Evolutionary conservation across 2,113 vertebrate genomes (phyloP), one percentile per base, ranked within the genome.

Genomic region (Neolamprologus sp.): DNA sequence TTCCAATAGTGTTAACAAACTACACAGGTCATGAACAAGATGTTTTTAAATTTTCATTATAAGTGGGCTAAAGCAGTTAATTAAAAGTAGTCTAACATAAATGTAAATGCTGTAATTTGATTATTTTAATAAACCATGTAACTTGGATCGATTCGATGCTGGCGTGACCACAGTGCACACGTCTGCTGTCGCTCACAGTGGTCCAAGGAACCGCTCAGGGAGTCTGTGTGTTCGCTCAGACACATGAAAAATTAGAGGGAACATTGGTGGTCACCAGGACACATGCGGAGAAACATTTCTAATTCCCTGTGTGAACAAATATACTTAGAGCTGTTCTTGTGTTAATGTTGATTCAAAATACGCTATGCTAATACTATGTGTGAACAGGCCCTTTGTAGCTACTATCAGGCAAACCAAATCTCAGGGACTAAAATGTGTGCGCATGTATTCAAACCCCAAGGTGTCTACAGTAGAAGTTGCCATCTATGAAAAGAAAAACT

Each of bases 161-260:
- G 54, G 54, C 54, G 0, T 57, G 54, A 57, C 54, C 54, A 57
- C 23, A 28, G 55, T 0, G 55, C 13, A 30, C 55, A 58, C 3
- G 13, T 58, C 26, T 28, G 13, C 13, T 30, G 55, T 58, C 17
- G 5, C 55, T 58, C 55, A 30, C 26, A 58, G 55, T 17, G 26
- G 55, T 58, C 55, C 26, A 58, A 30, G 13, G 26, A 0, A 30
- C 7, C 0, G 3, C 26, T 9, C 26, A 30, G 26, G 5, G 55
- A 58, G 26, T 30, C 28, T 30, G 55, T 58, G 55, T 30, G 26
- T 30, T 58, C 7, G 7, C 55, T 30, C 55, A 58, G 55, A 30
- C 14, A 58, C 55, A 58, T 58, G 55, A 30, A 58, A 58, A 30
- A 58, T 58, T 30, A 58, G 26, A 58, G 26, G 55, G 55, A 30